phyloP scores from a whole-genome alignment of 2,888 invertebrate species.

The Lithophane socia region DNA sequence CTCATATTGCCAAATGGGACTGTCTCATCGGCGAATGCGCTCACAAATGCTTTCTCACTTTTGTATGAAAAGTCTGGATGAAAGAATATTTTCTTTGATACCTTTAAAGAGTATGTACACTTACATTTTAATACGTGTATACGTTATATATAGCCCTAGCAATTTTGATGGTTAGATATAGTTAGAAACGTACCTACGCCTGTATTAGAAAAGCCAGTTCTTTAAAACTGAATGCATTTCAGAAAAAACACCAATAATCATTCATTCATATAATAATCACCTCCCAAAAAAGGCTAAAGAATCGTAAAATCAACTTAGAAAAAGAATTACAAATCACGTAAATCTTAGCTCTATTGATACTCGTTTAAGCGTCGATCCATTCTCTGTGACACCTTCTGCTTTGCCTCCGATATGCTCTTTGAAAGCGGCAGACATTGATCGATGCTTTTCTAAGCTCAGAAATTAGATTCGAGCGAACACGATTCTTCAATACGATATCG shows the following conservation, averaged over 20 bases:
- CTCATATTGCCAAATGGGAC: conserved; percentile 72
- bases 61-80: conserved; percentile 32
- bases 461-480: conserved; percentile 67
- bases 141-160: background rate
- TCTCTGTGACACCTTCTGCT: conserved; percentile 77
- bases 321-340: conserved; percentile 64
- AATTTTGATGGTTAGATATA: background rate
- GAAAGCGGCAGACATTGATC: conserved; percentile 81
- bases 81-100: conserved; percentile 10
- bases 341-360: conserved; percentile 73
- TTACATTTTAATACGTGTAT: background rate
- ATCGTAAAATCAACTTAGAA: conserved; percentile 11
- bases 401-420: conserved; percentile 77
- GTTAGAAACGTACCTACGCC: background rate
- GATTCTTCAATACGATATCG: conserved; percentile 67
- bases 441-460: conserved; percentile 73
- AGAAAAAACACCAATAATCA: background rate
- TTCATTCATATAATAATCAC: too few species aligned
- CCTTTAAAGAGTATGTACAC: background rate
- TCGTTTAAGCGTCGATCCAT: conserved; percentile 75
- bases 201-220: background rate
- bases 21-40: conserved; percentile 69
- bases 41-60: conserved; percentile 48
- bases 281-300: background rate
- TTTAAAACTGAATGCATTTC: background rate